These are phyloP conservation scores for Zaprionus capensis DNA, from an alignment of 1,140 invertebrate genomes.

Conservation along the genomic window DNA sequence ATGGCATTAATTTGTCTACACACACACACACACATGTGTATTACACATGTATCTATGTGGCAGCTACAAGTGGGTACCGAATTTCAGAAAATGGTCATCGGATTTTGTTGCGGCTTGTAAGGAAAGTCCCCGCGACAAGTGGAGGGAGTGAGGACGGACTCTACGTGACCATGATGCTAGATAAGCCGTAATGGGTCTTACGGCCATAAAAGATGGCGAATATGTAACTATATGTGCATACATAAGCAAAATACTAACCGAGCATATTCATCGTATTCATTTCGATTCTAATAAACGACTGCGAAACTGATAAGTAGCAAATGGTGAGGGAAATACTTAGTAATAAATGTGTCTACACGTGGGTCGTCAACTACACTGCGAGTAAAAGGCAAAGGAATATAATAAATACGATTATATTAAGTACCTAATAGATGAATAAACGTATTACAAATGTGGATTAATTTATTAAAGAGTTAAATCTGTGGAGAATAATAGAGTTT, in stretches of 20 bases:
- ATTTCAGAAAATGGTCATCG: slow-evolving; percentile 57
- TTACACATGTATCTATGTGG: slow-evolving; percentile 9
- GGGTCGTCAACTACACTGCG: too few relatives aligned
- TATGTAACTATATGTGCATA: slow-evolving; percentile 39
- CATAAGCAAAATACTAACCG: slow-evolving; percentile 9
- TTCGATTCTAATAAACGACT: slow-evolving; percentile 10
- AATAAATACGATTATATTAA: too few relatives aligned
- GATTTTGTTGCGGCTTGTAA: slow-evolving; percentile 37
- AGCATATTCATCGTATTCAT: slow-evolving; percentile 15
- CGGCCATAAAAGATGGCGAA: slow-evolving; percentile 50
- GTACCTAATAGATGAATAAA: too few relatives aligned
- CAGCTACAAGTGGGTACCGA: slow-evolving; percentile 65
- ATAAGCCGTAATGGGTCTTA: slow-evolving; percentile 55
- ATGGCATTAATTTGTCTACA: slow-evolving; percentile 73
- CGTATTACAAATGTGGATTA: too few relatives aligned
- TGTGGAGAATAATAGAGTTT: too few relatives aligned
- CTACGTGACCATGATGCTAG: slow-evolving; percentile 46
- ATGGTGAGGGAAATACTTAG: not conserved
- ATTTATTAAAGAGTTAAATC: too few relatives aligned
- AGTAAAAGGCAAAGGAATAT: too few relatives aligned
- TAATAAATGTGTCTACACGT: slow-evolving; percentile 6
- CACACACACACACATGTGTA: not conserved
- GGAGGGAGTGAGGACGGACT: not conserved
- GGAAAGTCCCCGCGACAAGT: slow-evolving; percentile 34
- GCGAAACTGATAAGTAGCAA: slow-evolving; percentile 6